These are phyloP conservation scores for Ctenosaura bakeri DNA, from an alignment of 2,797 vertebrate genomes.

Conservation along the genomic window DNA sequence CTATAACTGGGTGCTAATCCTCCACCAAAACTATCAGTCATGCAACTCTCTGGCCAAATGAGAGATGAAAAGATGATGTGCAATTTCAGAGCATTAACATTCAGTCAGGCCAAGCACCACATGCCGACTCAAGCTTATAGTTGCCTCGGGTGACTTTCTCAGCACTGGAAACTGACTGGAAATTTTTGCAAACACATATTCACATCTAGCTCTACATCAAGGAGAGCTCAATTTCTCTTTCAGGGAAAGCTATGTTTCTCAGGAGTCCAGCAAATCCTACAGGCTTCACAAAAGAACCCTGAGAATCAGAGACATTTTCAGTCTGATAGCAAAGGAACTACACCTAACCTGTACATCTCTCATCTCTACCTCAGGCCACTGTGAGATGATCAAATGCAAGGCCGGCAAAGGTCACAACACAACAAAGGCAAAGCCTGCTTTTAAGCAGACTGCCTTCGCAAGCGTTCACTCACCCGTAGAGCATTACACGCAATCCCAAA, in stretches of 20 bases:
- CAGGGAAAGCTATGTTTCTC: not conserved
- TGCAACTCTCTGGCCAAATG: not conserved
- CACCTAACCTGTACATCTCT: not conserved
- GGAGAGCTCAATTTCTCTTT: not conserved
- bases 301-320: not conserved
- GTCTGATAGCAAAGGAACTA: not conserved
- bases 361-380: not conserved
- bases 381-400: not conserved
- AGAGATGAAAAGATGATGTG: not conserved
- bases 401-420: not conserved
- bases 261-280: not conserved
- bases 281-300: not conserved
- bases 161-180: not conserved
- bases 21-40: not conserved
- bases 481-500: not conserved
- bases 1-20: not conserved
- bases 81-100: not conserved
- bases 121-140: not conserved
- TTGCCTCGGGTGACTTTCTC: not conserved
- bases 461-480: not conserved
- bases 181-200: not conserved
- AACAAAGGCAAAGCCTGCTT: not conserved
- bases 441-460: not conserved
- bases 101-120: not conserved
- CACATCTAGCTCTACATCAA: not conserved